Conservation (phyloP, 1,140 invertebrate genomes). For the Eueides isabella region DNA sequence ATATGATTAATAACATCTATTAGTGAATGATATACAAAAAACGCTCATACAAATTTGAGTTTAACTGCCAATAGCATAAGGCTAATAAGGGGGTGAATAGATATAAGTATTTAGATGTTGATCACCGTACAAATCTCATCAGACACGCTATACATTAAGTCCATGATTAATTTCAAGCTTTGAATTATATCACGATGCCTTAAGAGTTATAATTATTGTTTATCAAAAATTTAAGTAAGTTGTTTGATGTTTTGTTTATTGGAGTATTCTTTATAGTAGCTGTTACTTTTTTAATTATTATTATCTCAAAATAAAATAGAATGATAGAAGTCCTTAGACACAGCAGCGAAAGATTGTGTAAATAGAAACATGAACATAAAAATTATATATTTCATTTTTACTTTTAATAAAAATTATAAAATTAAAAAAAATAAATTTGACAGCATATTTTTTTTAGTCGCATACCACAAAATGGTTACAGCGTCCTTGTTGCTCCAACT, state of each 20-base stretch:
- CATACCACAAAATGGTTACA: not conserved
- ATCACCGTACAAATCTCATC: conserved; percentile 16
- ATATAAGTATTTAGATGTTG: conserved; percentile 10
- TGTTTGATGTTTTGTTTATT: not conserved
- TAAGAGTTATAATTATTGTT: conserved; percentile 24
- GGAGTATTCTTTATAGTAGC: not conserved
- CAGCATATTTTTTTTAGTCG: no score
- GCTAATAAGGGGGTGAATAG: conserved; percentile 14
- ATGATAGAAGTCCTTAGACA: no score
- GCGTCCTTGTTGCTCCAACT: not conserved
- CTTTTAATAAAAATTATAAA: no score
- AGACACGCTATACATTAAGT: conserved; percentile 29
- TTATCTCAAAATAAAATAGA: no score
- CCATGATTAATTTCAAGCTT: conserved; percentile 35
- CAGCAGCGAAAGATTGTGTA: no score
- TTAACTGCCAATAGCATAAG: conserved; percentile 8
- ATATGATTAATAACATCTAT: conserved; percentile 48
- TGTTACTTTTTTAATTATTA: not conserved
- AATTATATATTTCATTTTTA: no score
- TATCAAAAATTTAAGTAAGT: not conserved
- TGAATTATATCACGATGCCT: conserved; percentile 34
- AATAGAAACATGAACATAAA: no score
- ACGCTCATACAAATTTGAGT: conserved; percentile 13
- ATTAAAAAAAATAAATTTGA: no score
- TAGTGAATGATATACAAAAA: conserved; percentile 24